These are phyloP conservation scores for Nannoperca obscura DNA, from an alignment of 2,797 vertebrate species.

Conservation along the genomic window DNA sequence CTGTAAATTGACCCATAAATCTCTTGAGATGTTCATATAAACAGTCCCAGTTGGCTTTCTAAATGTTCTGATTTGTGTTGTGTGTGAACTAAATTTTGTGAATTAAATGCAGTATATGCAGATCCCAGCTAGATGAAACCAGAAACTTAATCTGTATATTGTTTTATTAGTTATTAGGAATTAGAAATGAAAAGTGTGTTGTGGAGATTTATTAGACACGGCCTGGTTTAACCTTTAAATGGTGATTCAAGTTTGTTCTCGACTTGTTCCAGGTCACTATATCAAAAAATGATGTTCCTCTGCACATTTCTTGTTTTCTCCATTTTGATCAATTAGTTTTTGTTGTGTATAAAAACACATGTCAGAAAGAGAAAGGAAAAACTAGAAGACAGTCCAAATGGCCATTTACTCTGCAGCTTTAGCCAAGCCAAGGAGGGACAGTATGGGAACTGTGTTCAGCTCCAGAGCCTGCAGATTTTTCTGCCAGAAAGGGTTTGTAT, in stretches of 20 bases:
- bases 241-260: slow-evolving; percentile 12
- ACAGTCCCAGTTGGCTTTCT: slow-evolving; percentile 43
- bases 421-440: slow-evolving; percentile 56
- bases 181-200: slow-evolving; percentile 25
- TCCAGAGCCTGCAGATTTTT: slow-evolving; percentile 65
- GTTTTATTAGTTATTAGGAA: slow-evolving; percentile 33
- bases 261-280: slow-evolving; percentile 19
- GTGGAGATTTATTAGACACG: slow-evolving; percentile 19
- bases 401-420: slow-evolving; percentile 36
- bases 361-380: slow-evolving; percentile 46
- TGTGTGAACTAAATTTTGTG: neutral
- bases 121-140: slow-evolving; percentile 16
- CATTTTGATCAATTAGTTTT: slow-evolving; percentile 13
- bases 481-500: slow-evolving; percentile 51
- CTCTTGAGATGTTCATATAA: slow-evolving; percentile 53
- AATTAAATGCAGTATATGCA: neutral
- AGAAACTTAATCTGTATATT: slow-evolving; percentile 26
- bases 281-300: neutral
- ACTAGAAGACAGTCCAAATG: slow-evolving; percentile 49
- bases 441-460: slow-evolving; percentile 71
- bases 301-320: slow-evolving; percentile 1
- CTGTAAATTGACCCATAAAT: slow-evolving; percentile 64
- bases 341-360: slow-evolving; percentile 51
- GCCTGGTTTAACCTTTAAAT: slow-evolving; percentile 26
- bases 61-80: slow-evolving; percentile 52